A percentile compares a stretch with the other conserved stretches of the same genome.
These are phyloP conservation scores for Rhinopithecus roxellana DNA, from an alignment of 2,113 vertebrate genomes.

Conservation along the genomic window DNA sequence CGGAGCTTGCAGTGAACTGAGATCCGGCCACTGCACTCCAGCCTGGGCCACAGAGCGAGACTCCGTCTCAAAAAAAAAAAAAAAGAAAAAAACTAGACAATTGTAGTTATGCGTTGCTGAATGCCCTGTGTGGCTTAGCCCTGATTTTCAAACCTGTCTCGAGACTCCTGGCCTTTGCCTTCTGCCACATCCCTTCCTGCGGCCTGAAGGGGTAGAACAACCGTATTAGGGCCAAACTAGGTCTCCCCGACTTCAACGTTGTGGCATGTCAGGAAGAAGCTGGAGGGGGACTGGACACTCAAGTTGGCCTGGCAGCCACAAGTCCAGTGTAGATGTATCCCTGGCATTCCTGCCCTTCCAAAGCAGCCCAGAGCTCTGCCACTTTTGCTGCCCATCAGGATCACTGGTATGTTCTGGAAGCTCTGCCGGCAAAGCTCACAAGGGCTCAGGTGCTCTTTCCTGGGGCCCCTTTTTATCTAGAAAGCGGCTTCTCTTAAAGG, in stretches of 20 bases:
- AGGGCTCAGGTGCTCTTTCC: not conserved
- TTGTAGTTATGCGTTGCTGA: no score
- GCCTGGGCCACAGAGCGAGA: no score
- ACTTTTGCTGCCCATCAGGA: not conserved
- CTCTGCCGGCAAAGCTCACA: not conserved
- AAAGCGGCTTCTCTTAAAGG: not conserved
- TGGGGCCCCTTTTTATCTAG: not conserved
- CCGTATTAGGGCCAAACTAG: not conserved
- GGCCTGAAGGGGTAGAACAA: not conserved
- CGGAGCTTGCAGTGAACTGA: no score
- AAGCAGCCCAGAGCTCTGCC: not conserved
- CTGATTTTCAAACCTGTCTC: not conserved
- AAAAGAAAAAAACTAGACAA: not conserved
- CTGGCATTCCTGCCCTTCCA: rapidly evolving
- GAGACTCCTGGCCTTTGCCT: no score
- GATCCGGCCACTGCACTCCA: no score
- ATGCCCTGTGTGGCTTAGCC: no score
- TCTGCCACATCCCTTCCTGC: not conserved
- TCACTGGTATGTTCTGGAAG: not conserved
- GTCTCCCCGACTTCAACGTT: no score
- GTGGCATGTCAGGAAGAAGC: not conserved
- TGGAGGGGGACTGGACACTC: not conserved
- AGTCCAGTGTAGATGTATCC: no score
- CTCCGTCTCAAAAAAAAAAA: no score
- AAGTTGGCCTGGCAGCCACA: rapidly evolving